These are phyloP conservation scores for Sebastiscus albofasciatus DNA, from an alignment of 2,797 vertebrate genomes.

Conservation along the genomic window DNA sequence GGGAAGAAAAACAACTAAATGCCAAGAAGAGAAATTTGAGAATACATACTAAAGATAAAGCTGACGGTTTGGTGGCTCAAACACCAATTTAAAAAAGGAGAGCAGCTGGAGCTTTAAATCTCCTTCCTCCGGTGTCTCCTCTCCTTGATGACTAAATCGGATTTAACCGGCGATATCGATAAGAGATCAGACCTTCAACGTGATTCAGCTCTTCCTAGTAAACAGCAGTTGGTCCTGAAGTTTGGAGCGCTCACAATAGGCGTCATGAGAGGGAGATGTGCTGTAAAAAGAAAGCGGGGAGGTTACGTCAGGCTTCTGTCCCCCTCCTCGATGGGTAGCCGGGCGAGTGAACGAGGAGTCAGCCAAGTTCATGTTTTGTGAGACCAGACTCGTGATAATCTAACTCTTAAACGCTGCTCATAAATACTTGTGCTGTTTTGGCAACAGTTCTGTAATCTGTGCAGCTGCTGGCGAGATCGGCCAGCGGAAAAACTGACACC, in stretches of 20 bases:
- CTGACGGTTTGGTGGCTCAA: neutral
- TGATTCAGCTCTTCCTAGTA: neutral
- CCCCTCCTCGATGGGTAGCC: neutral
- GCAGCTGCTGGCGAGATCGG: conserved; percentile 44
- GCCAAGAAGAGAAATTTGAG: neutral
- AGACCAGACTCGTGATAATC: conserved; percentile 53
- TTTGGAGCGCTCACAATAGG: neutral
- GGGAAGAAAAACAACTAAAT: neutral
- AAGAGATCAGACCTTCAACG: neutral
- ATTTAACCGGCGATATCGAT: conserved; percentile 29
- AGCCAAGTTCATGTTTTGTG: conserved; percentile 68
- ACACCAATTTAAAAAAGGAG: neutral
- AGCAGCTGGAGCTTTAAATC: neutral
- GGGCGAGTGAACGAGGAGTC: conserved; percentile 27
- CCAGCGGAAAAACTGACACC: conserved; percentile 50
- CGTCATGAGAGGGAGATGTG: neutral
- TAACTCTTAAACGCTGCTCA: conserved; percentile 60
- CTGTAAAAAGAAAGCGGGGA: neutral
- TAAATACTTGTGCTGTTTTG: conserved; percentile 65
- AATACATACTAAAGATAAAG: neutral
- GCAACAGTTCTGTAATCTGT: conserved; percentile 67
- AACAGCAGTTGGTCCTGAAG: conserved; percentile 20
- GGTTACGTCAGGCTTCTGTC: conserved; percentile 10
- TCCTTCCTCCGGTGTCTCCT: neutral
- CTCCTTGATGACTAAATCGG: conserved; percentile 10